A percentile compares a stretch with the other conserved stretches of the same genome.
phyloP scores from a whole-genome alignment of 1,140 invertebrate species.

The Globodera ellingtonae region DNA sequence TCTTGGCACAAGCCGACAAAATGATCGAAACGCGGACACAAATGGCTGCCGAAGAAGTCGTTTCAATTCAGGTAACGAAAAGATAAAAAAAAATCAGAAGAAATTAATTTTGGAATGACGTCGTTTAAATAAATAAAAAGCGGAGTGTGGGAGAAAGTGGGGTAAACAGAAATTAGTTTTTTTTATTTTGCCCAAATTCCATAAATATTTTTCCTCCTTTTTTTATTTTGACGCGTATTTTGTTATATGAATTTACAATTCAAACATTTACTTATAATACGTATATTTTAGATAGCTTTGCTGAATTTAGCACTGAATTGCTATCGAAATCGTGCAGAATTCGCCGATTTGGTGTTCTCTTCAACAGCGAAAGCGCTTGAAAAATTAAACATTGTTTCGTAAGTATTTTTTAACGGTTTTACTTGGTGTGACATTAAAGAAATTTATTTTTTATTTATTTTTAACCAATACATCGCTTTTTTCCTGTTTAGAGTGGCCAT shows the following conservation, averaged over 20 bases:
- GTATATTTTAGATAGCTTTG: constrained; percentile 70
- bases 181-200: too few relatives aligned
- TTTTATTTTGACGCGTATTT: too few relatives aligned
- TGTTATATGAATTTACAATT: too few relatives aligned
- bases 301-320: constrained; percentile 93
- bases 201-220: too few relatives aligned
- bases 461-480: constrained; percentile 18
- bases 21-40: constrained; percentile 79
- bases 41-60: constrained; percentile 86
- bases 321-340: constrained; percentile 89
- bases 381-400: constrained; percentile 78
- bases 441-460: not conserved
- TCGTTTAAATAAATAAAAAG: too few relatives aligned
- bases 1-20: constrained; percentile 92
- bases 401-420: constrained; percentile 58
- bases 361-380: constrained; percentile 83
- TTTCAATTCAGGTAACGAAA: constrained; percentile 81
- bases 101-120: too few relatives aligned
- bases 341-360: constrained; percentile 90
- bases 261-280: not conserved
- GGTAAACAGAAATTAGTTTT: too few relatives aligned
- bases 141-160: not conserved
- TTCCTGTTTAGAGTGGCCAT: constrained; percentile 73
- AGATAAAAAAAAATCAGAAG: constrained; percentile 16
- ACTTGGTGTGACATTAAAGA: not conserved